Conservation (phyloP, 1,140 invertebrate species). For the Drosophila guanche region DNA sequence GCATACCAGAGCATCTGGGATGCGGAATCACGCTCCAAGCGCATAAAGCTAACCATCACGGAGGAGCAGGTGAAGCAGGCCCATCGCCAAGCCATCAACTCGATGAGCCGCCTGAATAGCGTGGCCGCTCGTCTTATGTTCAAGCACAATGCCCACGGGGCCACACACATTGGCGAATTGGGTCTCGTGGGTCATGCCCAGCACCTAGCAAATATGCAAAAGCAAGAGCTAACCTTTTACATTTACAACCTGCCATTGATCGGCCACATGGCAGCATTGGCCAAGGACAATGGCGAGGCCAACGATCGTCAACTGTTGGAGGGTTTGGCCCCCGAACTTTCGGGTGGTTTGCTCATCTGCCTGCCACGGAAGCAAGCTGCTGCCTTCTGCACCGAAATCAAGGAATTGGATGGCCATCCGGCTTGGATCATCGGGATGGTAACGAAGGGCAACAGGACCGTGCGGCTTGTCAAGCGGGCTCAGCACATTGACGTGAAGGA, state of each 20-base stretch:
- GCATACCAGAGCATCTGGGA: slow-evolving; percentile 98
- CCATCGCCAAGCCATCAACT: slow-evolving; percentile 98
- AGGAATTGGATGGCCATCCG: slow-evolving; percentile 98
- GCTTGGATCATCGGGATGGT: slow-evolving; percentile 99
- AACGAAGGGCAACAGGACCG: slow-evolving; percentile 97
- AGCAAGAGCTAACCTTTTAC: slow-evolving; percentile 98
- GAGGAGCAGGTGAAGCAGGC: slow-evolving; percentile 97
- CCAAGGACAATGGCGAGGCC: slow-evolving; percentile 91
- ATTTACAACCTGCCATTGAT: slow-evolving; percentile 99
- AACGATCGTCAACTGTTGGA: slow-evolving; percentile 98
- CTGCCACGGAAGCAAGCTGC: slow-evolving; percentile 97
- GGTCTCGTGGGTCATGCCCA: slow-evolving; percentile 98
- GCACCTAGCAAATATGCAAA: slow-evolving; percentile 97
- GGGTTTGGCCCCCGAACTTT: slow-evolving; percentile 95
- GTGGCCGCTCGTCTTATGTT: slow-evolving; percentile 97
- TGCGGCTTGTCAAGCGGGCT: slow-evolving; percentile 98
- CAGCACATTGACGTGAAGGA: slow-evolving; percentile 95
- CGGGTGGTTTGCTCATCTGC: slow-evolving; percentile 96
- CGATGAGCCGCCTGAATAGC: slow-evolving; percentile 97
- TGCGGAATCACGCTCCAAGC: slow-evolving; percentile 95
- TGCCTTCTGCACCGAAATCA: slow-evolving; percentile 98
- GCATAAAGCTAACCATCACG: slow-evolving; percentile 97
- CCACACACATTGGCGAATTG: slow-evolving; percentile 98
- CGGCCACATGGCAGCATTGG: slow-evolving; percentile 98
- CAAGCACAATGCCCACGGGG: slow-evolving; percentile 98